Conservation (phyloP, 1,140 invertebrate genomes). For the Panulirus ornatus region DNA sequence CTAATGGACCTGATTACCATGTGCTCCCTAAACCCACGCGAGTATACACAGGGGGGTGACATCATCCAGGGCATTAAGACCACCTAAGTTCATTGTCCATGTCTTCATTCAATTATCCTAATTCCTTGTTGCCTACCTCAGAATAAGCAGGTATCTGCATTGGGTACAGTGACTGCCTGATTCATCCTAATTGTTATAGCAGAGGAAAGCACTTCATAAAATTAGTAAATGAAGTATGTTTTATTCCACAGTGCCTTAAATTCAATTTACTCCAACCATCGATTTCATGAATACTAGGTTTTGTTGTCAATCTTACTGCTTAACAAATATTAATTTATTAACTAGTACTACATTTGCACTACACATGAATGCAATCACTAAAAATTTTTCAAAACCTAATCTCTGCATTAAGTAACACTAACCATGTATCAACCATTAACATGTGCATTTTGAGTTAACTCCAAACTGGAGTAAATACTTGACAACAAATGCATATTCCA, state of each 20-base stretch:
- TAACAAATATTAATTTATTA: background rate
- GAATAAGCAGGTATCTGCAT: background rate
- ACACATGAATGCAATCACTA: background rate
- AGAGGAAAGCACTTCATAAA: background rate
- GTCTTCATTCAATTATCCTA: background rate
- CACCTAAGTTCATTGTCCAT: background rate
- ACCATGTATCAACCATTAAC: background rate
- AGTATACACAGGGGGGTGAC: slow-evolving; percentile 68
- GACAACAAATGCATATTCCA: slow-evolving; percentile 10
- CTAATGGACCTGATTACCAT: slow-evolving; percentile 66
- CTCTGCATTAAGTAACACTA: background rate
- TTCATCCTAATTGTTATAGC: background rate
- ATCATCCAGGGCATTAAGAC: slow-evolving; percentile 31
- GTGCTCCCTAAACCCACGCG: slow-evolving; percentile 69
- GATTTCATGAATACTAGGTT: background rate
- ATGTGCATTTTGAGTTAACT: background rate
- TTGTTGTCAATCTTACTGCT: background rate
- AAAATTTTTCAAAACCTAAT: background rate
- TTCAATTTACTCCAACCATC: background rate
- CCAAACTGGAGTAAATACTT: background rate
- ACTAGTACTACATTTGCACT: background rate
- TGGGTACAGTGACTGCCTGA: background rate
- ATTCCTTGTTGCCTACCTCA: background rate
- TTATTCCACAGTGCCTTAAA: background rate
- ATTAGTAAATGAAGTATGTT: background rate